Base-by-base conservation (phyloP, 64 coral and sea anemone genomes). In the Orbicella faveolata region DNA sequence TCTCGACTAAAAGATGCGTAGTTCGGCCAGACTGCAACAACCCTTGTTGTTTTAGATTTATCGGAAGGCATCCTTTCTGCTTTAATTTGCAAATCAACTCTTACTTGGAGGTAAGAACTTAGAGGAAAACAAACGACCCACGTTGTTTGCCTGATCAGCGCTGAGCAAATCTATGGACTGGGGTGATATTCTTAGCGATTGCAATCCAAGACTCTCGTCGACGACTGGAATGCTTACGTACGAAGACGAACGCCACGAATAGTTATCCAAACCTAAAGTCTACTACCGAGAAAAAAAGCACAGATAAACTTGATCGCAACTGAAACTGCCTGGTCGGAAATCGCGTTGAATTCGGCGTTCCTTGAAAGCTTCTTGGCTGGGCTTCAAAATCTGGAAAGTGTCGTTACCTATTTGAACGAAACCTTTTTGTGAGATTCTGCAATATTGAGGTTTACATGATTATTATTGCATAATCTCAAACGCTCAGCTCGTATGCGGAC, bases 1-100 rank as follows among this genome's bases (percentile, higher is more conserved):
- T 77, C 39, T 48, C 75, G 75, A 41, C 75, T 77, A 19, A 77
- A 77, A 1, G 75, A 51, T 41, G 37, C 75, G 48, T 77, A 77
- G 20, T 77, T 77, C 5, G 51, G 15, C 75, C 75, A 77, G 51
- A 75, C 30, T 16, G 74, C 74, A 75, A 75, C 74, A 39, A 34
- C 74, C 30, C 17, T 75, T 13, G 37, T 8, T 75, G 12, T 6
- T 16, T 75, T 1, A 34, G 34, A 75, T 75, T 75, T 17, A 17
- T 1, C 74, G 4, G 10, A 4, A 4, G 17, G 14, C 30, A 75
- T 75, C 37, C 10, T 75, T 75, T 75, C 74, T 34, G 25, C 74
- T 75, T 12, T 34, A 39, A 39, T 16, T 13, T 36, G 74, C 74
- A 75, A 35, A 39, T 75, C 37, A 35, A 34, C 74, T 12, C 33